Evolutionary conservation across 2,797 vertebrate species (phyloP).

Genomic region (Semaprochilodus insignis): DNA sequence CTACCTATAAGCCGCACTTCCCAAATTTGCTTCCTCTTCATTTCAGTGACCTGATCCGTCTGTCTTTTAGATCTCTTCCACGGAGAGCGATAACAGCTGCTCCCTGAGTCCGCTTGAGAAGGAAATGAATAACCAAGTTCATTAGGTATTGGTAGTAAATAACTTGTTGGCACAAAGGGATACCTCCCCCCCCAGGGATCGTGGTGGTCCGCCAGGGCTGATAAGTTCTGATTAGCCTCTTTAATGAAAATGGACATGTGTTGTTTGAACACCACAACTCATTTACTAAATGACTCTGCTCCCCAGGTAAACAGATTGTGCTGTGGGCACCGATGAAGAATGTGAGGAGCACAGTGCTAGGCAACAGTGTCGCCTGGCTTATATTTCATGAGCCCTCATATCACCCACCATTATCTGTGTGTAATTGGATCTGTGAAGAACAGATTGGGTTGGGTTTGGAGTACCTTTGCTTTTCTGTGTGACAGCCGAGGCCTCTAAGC

Average conservation of each 20-base stretch:
- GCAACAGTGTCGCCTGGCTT: slow-evolving; percentile 57
- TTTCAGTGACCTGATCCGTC: not conserved
- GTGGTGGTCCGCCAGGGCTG: slow-evolving; percentile 18
- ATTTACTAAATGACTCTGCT: slow-evolving; percentile 49
- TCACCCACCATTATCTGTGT: slow-evolving; percentile 45
- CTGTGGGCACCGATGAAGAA: slow-evolving; percentile 47
- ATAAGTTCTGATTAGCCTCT: slow-evolving; percentile 29
- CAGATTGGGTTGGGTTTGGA: slow-evolving; percentile 44
- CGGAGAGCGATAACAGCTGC: no score
- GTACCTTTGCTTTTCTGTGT: slow-evolving; percentile 29
- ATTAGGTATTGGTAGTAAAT: not conserved
- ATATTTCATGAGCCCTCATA: slow-evolving; percentile 51
- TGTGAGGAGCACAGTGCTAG: slow-evolving; percentile 53
- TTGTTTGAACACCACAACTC: slow-evolving; percentile 57
- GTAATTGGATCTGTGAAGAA: slow-evolving; percentile 56
- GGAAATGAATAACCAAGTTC: not conserved
- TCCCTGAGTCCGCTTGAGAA: not conserved
- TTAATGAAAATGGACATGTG: slow-evolving; percentile 45
- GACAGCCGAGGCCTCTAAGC: not conserved
- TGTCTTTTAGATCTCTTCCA: not conserved
- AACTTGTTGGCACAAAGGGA: not conserved
- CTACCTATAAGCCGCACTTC: not conserved
- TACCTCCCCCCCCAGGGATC: no score
- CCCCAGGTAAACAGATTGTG: slow-evolving; percentile 44
- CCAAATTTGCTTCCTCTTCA: not conserved